Conservation (phyloP, 1,140 invertebrate genomes). For the Psix sp. region DNA sequence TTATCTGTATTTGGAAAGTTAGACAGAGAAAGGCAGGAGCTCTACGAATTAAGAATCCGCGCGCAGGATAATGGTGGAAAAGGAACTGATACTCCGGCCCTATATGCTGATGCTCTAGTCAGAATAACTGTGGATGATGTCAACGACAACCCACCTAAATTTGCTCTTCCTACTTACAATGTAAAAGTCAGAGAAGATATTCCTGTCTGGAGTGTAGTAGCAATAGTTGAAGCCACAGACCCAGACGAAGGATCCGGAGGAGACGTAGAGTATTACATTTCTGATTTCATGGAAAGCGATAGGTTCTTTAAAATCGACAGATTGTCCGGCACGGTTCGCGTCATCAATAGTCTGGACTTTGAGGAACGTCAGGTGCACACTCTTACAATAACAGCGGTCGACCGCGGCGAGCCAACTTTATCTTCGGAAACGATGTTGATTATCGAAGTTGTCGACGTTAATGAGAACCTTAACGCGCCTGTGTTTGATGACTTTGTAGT, state of each 20-base stretch:
- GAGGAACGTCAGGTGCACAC: constrained; percentile 93
- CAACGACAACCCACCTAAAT: constrained; percentile 93
- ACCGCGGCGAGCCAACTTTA: constrained; percentile 85
- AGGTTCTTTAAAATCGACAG: constrained; percentile 86
- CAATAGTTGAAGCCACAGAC: constrained; percentile 90
- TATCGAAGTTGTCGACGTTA: constrained; percentile 94
- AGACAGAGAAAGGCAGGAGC: constrained; percentile 89
- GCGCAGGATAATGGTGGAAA: constrained; percentile 85
- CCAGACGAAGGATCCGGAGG: constrained; percentile 90
- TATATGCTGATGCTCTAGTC: constrained; percentile 87
- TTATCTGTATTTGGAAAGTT: constrained; percentile 85
- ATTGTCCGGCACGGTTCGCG: constrained; percentile 89
- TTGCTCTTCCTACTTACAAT: constrained; percentile 84
- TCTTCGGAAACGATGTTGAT: constrained; percentile 86
- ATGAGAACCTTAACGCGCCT: constrained; percentile 92
- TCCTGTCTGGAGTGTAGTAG: constrained; percentile 90
- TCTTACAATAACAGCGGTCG: constrained; percentile 88
- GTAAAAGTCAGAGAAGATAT: constrained; percentile 94
- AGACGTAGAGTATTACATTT: constrained; percentile 84
- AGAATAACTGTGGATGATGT: constrained; percentile 90
- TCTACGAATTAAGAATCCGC: constrained; percentile 89
- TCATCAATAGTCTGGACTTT: constrained; percentile 87
- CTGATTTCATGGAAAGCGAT: constrained; percentile 82
- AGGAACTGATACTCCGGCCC: constrained; percentile 74
- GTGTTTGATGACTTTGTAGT: constrained; percentile 89